Conservation (phyloP, 1,140 invertebrate genomes). For the Conus betulinus region DNA sequence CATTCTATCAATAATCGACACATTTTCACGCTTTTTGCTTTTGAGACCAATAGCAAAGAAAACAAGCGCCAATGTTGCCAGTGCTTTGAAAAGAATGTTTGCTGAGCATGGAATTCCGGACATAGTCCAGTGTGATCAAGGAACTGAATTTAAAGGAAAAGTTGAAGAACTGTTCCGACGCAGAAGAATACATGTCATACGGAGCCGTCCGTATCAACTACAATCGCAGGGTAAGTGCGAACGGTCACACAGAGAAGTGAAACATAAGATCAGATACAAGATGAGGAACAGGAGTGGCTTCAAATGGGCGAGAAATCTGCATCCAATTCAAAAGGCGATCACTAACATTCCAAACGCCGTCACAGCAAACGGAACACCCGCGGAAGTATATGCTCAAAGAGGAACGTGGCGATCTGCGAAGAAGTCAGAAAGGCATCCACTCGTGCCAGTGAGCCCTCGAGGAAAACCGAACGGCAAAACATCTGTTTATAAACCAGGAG, state of each 20-base stretch:
- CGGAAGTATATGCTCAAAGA: too few species aligned
- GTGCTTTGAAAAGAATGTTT: background rate
- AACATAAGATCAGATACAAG: too few species aligned
- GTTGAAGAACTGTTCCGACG: background rate
- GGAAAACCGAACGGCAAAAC: too few species aligned
- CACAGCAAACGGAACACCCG: too few species aligned
- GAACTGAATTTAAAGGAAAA: conserved; percentile 30
- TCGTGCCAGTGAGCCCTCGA: too few species aligned
- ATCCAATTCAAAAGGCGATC: too few species aligned
- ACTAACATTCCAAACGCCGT: too few species aligned
- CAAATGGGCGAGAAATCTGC: too few species aligned
- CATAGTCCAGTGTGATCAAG: conserved; percentile 24
- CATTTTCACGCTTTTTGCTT: background rate
- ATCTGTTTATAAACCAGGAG: too few species aligned
- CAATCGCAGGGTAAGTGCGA: conserved; percentile 20
- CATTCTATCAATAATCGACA: conserved; percentile 16
- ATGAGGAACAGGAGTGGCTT: too few species aligned
- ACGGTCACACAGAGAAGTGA: background rate
- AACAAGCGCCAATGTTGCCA: conserved; percentile 13
- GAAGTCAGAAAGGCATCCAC: too few species aligned
- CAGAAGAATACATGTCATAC: background rate
- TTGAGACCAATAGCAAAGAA: background rate
- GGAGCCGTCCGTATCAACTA: conserved; percentile 15
- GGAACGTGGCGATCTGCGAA: too few species aligned
- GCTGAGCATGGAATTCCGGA: conserved; percentile 16